Base-by-base conservation (phyloP, 2,113 vertebrate genomes). In the Ramphastos sulfuratus region DNA sequence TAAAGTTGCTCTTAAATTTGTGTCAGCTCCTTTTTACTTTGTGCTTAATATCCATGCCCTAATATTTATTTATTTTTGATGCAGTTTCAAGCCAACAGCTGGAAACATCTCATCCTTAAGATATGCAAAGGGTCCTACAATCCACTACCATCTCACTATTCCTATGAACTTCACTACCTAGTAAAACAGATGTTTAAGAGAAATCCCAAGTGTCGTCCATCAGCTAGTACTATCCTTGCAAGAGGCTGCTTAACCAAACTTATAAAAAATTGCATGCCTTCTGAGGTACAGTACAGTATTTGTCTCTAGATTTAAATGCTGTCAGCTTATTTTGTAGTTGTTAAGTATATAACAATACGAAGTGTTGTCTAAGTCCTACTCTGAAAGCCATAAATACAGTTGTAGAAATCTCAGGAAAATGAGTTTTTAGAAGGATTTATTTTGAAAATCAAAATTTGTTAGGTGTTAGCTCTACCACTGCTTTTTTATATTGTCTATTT, bases 171-270 rank as follows among this genome's bases (percentile, higher is more conserved):
- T 73, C 99, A 98, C 73, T 97, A 97, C 83, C 95, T 99, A 66
- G 91, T 99, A 94, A 99, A 98, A 94, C 98, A 99, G 93, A 98
- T 99, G 98, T 99, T 99, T 91, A 99, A 99, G 94, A 98, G 96
- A 69, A 98, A 98, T 82, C 99, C 99, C 5, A 97, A 95, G 31
- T 97, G 98, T 93, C 97, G 99, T 20, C 99, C 99, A 8, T 99
- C 99, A 2, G 96, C 98, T 42, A 98, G 89, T 56, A 99, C 98
- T 13, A 98, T 99, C 93, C 98, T 99, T 78, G 98, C 95, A 86
- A 98, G 98, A 77, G 96, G 98, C 17, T 95, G 97, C 17, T 91
- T 98, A 54, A 96, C 97, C 56, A 98, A 93, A 52, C 95, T 98
- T 15, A 92, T 98, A 44, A 97, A 87, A 63, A 93, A 95, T 31